Percentiles rank a stretch among this genome's conserved stretches.
phyloP scores from a whole-genome alignment of 2,888 invertebrate genomes.

The Acleris emargana region DNA sequence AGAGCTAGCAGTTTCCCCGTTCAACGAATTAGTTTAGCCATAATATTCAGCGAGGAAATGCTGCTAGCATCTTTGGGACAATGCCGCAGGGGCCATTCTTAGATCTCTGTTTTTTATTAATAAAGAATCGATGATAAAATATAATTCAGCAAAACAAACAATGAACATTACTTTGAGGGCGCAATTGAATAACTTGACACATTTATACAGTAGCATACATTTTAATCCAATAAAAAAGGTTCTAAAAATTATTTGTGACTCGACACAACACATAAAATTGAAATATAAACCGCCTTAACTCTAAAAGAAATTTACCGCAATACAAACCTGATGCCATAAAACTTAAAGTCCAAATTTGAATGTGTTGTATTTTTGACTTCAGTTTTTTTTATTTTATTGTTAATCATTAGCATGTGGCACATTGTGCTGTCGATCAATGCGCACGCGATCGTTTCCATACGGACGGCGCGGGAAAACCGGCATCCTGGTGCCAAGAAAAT shows the following conservation, averaged over 20 bases:
- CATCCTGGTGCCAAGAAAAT: constrained; percentile 43
- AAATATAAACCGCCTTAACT: not conserved
- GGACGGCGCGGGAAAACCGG: constrained; percentile 47
- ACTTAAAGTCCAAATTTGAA: not conserved
- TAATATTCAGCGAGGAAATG: too few species aligned
- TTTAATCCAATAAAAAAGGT: too few species aligned
- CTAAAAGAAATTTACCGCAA: not conserved
- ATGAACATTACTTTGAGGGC: too few species aligned
- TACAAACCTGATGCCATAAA: not conserved
- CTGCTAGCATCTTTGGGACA: too few species aligned
- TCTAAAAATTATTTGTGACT: too few species aligned
- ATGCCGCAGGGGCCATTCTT: too few species aligned
- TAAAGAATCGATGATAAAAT: too few species aligned
- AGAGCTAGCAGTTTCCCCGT: too few species aligned
- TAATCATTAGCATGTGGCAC: constrained; percentile 51
- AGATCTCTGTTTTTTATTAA: too few species aligned
- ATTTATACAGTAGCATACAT: constrained; percentile 43
- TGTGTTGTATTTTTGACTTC: not conserved
- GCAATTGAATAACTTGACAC: too few species aligned
- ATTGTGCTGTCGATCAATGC: constrained; percentile 74
- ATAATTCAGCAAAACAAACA: too few species aligned
- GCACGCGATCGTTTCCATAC: constrained; percentile 66
- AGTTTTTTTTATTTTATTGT: not conserved
- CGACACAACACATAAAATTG: not conserved
- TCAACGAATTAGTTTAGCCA: too few species aligned